A percentile compares a stretch with the other conserved stretches of the same genome.
Evolutionary conservation across 2,797 vertebrate genomes (phyloP).

Genomic region (Alectoris magna): DNA sequence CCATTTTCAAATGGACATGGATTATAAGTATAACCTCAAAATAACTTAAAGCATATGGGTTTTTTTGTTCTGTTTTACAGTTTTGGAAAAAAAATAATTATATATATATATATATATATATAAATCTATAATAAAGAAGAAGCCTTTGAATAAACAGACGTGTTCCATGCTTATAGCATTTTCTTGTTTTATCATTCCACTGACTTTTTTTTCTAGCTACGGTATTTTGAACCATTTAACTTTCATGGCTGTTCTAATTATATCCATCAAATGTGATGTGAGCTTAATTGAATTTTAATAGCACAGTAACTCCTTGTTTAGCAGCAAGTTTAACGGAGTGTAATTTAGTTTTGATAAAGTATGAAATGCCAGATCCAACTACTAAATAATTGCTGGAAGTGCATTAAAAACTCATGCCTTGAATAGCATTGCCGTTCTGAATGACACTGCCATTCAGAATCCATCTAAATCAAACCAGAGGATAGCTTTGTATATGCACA

Average conservation of each 20-base stretch:
- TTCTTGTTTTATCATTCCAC: neutral
- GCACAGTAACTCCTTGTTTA: constrained; percentile 55
- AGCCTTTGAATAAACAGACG: neutral
- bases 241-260: constrained; percentile 68
- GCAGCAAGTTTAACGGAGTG: constrained; percentile 47
- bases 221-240: constrained; percentile 39
- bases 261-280: constrained; percentile 60
- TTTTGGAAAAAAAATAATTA: neutral
- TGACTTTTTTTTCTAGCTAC: neutral
- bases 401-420: constrained; percentile 30
- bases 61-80: neutral
- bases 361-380: constrained; percentile 2
- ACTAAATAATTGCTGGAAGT: constrained; percentile 45
- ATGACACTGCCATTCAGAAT: constrained; percentile 14
- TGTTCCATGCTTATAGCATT: neutral
- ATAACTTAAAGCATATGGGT: neutral
- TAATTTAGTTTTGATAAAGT: constrained; percentile 64
- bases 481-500: neutral
- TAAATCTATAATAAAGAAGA: neutral
- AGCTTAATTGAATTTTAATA: constrained; percentile 74
- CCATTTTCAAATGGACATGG: neutral
- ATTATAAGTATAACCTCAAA: neutral
- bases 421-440: neutral
- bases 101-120: neutral
- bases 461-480: constrained; percentile 23